These are phyloP conservation scores for Calliopsis andreniformis DNA, from an alignment of 1,140 invertebrate genomes.

Conservation along the genomic window DNA sequence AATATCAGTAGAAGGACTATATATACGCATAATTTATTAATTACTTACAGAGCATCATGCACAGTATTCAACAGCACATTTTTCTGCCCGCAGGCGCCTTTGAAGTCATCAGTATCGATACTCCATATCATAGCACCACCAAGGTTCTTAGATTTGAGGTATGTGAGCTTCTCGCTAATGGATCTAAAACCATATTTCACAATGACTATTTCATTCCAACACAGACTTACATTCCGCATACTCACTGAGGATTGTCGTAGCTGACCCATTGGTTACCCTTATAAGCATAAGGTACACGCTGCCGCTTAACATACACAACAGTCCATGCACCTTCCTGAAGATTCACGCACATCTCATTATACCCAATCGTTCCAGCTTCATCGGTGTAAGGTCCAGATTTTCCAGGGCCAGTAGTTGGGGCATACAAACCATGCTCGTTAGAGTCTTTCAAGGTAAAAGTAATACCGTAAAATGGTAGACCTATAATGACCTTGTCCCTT, in stretches of 20 bases:
- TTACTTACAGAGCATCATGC: conserved; percentile 76
- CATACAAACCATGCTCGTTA: conserved; percentile 80
- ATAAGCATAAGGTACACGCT: conserved; percentile 85
- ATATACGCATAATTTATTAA: too few relatives aligned
- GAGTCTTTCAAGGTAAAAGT: conserved; percentile 83
- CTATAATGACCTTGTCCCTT: conserved; percentile 84
- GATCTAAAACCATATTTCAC: conserved; percentile 70
- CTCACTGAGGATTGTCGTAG: conserved; percentile 85
- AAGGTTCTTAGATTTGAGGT: conserved; percentile 80
- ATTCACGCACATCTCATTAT: conserved; percentile 86
- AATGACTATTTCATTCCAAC: not conserved
- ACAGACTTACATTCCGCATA: too few relatives aligned
- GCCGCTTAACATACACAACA: conserved; percentile 80
- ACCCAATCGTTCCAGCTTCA: conserved; percentile 87
- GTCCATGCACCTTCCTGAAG: conserved; percentile 76
- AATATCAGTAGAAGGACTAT: too few relatives aligned
- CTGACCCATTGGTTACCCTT: conserved; percentile 87
- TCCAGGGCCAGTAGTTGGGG: conserved; percentile 82
- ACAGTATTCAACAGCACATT: conserved; percentile 84
- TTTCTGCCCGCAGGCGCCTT: conserved; percentile 82
- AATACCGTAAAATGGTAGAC: conserved; percentile 85
- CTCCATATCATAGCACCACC: conserved; percentile 88
- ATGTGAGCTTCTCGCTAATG: conserved; percentile 82
- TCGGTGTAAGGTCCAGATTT: conserved; percentile 86
- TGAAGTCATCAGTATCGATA: conserved; percentile 89